phyloP scores from a whole-genome alignment of 2,797 vertebrate species.

The Rachycentron canadum region DNA sequence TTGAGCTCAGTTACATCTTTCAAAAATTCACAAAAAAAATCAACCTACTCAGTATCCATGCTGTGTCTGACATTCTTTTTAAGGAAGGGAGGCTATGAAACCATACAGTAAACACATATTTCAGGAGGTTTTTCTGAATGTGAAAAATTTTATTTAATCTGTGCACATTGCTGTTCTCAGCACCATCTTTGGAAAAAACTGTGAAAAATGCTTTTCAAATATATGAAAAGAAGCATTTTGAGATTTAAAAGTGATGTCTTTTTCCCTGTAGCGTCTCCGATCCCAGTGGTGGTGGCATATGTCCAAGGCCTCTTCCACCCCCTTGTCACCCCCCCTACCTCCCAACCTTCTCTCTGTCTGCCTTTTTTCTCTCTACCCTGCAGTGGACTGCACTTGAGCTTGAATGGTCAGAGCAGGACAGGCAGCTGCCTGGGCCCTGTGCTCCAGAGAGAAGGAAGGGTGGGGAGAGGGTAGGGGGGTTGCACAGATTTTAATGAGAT shows the following conservation, averaged over 20 bases:
- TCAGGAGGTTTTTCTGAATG: background rate
- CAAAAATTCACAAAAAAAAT: background rate
- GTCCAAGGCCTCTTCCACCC: slow-evolving; percentile 59
- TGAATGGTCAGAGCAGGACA: slow-evolving; percentile 76
- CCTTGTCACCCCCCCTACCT: slow-evolving; percentile 4
- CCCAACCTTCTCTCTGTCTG: slow-evolving; percentile 56
- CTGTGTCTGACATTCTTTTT: background rate
- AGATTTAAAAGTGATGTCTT: background rate
- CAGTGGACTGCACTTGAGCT: slow-evolving; percentile 84
- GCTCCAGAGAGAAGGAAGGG: slow-evolving; percentile 55
- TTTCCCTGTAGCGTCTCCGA: slow-evolving; percentile 20
- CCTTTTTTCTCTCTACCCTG: slow-evolving; percentile 57
- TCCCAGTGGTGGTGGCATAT: slow-evolving; percentile 75
- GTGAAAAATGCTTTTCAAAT: background rate
- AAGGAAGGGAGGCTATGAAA: background rate
- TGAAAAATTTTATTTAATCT: background rate
- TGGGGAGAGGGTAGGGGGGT: background rate
- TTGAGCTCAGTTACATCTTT: slow-evolving; percentile 11
- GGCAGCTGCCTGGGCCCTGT: slow-evolving; percentile 77
- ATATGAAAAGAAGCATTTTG: slow-evolving; percentile 1
- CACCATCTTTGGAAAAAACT: background rate
- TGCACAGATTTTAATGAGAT: slow-evolving; percentile 82
- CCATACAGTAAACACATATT: background rate
- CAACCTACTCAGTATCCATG: background rate
- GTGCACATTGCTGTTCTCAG: background rate